Conservation (phyloP, 2,888 invertebrate genomes). For the Psylliodes chrysocephalus region DNA sequence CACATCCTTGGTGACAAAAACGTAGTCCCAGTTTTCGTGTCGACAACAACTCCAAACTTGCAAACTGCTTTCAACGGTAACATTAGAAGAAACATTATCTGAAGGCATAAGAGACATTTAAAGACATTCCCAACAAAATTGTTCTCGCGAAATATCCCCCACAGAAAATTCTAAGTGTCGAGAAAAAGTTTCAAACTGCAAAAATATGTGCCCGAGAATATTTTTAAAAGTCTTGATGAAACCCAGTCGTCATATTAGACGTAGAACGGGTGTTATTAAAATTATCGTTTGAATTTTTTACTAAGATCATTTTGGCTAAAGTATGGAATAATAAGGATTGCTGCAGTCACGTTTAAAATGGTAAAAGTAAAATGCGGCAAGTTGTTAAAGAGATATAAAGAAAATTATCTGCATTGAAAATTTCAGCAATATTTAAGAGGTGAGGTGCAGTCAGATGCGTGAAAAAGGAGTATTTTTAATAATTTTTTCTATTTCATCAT, state of each 20-base stretch:
- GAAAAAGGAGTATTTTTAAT: no score
- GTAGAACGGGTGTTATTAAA: background rate
- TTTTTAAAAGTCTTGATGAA: constrained; percentile 3
- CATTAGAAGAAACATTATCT: constrained; percentile 48
- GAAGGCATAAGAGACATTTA: constrained; percentile 42
- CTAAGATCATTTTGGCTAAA: no score
- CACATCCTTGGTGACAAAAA: background rate
- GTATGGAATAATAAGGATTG: background rate
- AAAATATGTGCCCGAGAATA: constrained; percentile 1
- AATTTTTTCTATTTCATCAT: no score
- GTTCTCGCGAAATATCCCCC: constrained; percentile 44
- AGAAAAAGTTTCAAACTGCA: constrained; percentile 20
- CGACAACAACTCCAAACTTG: constrained; percentile 27
- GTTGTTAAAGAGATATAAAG: no score
- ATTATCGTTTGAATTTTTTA: background rate
- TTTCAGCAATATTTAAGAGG: no score
- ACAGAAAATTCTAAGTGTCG: constrained; percentile 42
- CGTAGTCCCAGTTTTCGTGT: constrained; percentile 13
- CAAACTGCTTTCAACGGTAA: constrained; percentile 33
- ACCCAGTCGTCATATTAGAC: background rate
- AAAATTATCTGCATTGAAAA: no score
- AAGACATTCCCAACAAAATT: constrained; percentile 43
- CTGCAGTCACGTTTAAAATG: no score
- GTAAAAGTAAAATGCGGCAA: no score
- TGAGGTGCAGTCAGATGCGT: no score